Percentiles rank a stretch among this genome's conserved stretches.
Conservation (phyloP, 1,140 invertebrate species). For the Phthorimaea operculella region DNA sequence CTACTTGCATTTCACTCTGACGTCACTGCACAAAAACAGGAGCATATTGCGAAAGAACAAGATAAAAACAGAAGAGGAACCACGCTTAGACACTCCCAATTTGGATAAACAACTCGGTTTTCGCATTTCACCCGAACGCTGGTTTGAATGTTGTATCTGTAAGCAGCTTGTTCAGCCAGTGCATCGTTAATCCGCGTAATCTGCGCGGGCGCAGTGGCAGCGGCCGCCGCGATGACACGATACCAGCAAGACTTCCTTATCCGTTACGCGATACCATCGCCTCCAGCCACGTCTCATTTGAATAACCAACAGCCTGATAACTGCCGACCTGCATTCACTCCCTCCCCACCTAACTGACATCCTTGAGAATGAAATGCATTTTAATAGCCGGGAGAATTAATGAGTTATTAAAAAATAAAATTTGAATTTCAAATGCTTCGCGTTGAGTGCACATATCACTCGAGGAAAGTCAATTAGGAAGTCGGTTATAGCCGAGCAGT, state of each 20-base stretch:
- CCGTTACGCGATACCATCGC: conserved; percentile 53
- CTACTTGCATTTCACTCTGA: no score
- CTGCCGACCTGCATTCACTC: conserved; percentile 38
- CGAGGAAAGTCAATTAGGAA: not conserved
- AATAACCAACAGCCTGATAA: conserved; percentile 30
- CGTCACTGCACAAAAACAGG: no score
- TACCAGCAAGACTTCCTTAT: conserved; percentile 52
- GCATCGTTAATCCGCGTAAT: conserved; percentile 6
- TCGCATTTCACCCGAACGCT: no score
- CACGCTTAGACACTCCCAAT: no score
- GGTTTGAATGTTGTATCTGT: not conserved
- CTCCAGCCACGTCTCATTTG: conserved; percentile 51
- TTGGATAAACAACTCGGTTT: no score
- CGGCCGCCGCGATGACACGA: conserved; percentile 42
- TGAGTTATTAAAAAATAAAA: conserved; percentile 15
- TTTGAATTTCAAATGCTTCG: conserved; percentile 16
- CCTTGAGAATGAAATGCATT: conserved; percentile 27
- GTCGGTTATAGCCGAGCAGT: not conserved
- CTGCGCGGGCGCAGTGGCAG: conserved; percentile 20
- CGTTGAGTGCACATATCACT: not conserved
- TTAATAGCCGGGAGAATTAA: conserved; percentile 14
- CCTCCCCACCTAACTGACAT: conserved; percentile 33
- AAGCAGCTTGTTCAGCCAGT: not conserved
- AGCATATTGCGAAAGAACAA: no score
- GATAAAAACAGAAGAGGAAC: no score